Base-by-base conservation (phyloP, 2,113 vertebrate species). In the Aleadryas rufinucha region DNA sequence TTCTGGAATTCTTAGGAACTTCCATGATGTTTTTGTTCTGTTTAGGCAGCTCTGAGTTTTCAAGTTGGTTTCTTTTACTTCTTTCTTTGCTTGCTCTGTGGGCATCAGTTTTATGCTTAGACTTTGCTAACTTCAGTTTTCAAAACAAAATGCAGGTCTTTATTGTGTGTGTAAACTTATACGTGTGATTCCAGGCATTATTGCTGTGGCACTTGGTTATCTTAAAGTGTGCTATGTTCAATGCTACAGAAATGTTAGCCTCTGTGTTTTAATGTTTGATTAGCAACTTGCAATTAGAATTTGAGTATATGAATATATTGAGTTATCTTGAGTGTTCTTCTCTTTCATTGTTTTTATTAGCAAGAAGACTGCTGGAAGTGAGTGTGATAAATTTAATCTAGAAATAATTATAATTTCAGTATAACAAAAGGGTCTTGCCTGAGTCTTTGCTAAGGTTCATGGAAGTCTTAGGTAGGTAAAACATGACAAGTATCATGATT, bases 331-430 rank as follows among this genome's bases (percentile, higher is more conserved):
- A 64, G 31, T 72, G 71, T 75, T 84, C 14, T 65, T 87, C 5
- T 69, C 16, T 89, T 68, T n/a, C 12, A 39, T 61, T 93, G 76
- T 82, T 94, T 94, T 85, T 50, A 52, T 81, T 90, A 52, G 75
- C 76, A 93, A 42, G 31, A 89, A 60, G 87, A 75, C 13, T 52
- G n/a, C 71, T 90, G 33, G 41, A 83, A 83, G 68, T 83, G 21
- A 57, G 10, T 54, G 27, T 65, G 41, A 63, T 82, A 56, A 89
- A 87, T 94, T 75, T 79, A 78, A 44, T 70, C 45, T 78, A 79
- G 44, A 75, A 60, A 87, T 60, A 82, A 79, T 90, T 90, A 31
- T 45, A 33, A 92, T 95, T 95, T 77, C 28, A 88, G 0, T 92
- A 63, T 56, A 84, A 28, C 18, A 65, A 42, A 95, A 89, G 12